Conservation (phyloP, 2,888 invertebrate species). For the Drosophila anomelani region DNA sequence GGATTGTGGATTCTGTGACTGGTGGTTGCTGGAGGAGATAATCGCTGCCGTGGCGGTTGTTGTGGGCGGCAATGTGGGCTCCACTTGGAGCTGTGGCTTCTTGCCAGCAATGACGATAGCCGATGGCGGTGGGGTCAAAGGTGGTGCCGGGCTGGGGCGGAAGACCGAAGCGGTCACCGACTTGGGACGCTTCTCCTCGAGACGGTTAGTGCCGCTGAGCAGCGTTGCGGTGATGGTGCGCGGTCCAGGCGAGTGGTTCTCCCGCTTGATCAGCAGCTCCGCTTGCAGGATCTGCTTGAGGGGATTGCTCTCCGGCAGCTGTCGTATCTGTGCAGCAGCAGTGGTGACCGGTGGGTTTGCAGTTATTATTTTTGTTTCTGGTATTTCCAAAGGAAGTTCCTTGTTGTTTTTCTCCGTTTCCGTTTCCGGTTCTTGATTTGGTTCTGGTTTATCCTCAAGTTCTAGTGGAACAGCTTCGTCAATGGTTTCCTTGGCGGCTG, state of each 20-base stretch:
- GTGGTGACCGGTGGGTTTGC: slow-evolving; percentile 43
- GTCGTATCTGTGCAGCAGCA: slow-evolving; percentile 22
- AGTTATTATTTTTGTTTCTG: slow-evolving; percentile 10
- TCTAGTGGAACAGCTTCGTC: slow-evolving; percentile 45
- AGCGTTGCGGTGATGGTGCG: slow-evolving; percentile 71
- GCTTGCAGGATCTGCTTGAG: slow-evolving; percentile 38
- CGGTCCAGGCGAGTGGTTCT: slow-evolving; percentile 66
- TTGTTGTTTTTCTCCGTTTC: slow-evolving; percentile 18
- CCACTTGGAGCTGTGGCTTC: slow-evolving; percentile 46
- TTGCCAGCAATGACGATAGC: slow-evolving; percentile 30
- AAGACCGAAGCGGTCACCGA: slow-evolving; percentile 84
- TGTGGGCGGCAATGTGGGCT: slow-evolving; percentile 57
- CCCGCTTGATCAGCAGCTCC: slow-evolving; percentile 67
- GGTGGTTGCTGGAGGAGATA: slow-evolving; percentile 60
- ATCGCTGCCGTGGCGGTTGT: slow-evolving; percentile 64
- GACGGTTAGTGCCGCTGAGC: slow-evolving; percentile 54
- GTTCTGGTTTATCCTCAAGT: slow-evolving; percentile 45
- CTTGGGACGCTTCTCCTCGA: slow-evolving; percentile 80
- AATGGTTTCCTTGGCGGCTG: slow-evolving; percentile 17
- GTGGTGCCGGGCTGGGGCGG: slow-evolving; percentile 62
- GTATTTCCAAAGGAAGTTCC: slow-evolving; percentile 6
- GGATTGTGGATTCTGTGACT: slow-evolving; percentile 40
- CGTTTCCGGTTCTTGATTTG: slow-evolving; percentile 36
- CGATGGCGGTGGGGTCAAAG: slow-evolving; percentile 29
- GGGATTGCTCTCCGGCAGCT: slow-evolving; percentile 13